Base-by-base conservation (phyloP, 2,888 invertebrate species). In the Caenorhabditis virilis region DNA sequence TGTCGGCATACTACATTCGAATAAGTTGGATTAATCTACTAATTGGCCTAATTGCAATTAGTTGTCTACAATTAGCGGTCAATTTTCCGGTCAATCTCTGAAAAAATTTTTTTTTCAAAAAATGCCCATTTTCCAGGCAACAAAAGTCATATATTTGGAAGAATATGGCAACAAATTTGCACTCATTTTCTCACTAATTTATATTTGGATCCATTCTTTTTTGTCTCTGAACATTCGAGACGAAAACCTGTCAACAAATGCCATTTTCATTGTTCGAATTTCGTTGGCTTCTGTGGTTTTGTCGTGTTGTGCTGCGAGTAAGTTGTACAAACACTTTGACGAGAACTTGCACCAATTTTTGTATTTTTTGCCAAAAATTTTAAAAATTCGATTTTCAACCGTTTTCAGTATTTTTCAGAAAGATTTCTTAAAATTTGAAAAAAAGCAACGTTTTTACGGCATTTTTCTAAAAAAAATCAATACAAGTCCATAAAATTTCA, bases 31-130 rank as follows among this genome's bases (percentile, higher is more conserved):
- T 39, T 0, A 57, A 53, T 33, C 27, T 63, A 1, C 22, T 63
- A 6, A 41, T 63, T 33, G 63, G 63, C 13, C 18, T 63, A 6
- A 41, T 41, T 5, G 57, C 63, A 2, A 41, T 63, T 6, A 50
- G 45, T n/a, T 53, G 38, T 45, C 56, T 52, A 49, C 63, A 63
- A 39, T 46, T 63, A 16, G 53, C 63, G 1, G 53, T 63, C 1
- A 63, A 63, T 25, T 63, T 63, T 36, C 63, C 63, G 27, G 63
- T 57, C 25, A n/a, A n/a, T n/a, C n/a, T n/a, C n/a, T n/a, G 20
- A 22, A 15, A 22, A 41, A 20, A 41, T 15, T 7, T n/a, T n/a
- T n/a, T n/a, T n/a, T n/a, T n/a, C n/a, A n/a, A n/a, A n/a, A n/a
- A n/a, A n/a, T 30, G 30, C 7, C 6, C n/a, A 13, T 36, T 36